Percentiles rank a stretch among this genome's conserved stretches.
These are phyloP conservation scores for Drosophila suzukii DNA, from an alignment of 1,140 invertebrate species.

Conservation along the genomic window DNA sequence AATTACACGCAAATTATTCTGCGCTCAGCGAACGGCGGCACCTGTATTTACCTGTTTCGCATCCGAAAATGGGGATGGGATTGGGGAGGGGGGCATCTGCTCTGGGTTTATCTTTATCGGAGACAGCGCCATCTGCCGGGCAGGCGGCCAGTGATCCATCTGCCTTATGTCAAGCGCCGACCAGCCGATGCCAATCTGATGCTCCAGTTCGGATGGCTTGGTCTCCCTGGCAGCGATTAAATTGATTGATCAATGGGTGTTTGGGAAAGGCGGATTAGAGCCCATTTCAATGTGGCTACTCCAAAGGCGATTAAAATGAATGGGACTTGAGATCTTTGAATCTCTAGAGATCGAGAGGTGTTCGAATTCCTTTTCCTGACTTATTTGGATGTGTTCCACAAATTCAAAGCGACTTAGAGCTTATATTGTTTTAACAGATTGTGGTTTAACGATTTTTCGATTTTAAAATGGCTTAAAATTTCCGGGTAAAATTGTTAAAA, in stretches of 20 bases:
- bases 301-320: background rate
- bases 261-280: slow-evolving; percentile 4
- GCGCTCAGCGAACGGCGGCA: slow-evolving; percentile 61
- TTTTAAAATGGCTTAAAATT: too few species aligned
- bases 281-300: background rate
- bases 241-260: slow-evolving; percentile 37
- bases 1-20: slow-evolving; percentile 77
- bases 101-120: slow-evolving; percentile 14
- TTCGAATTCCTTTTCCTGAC: background rate
- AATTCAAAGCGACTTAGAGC: too few species aligned
- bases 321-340: background rate
- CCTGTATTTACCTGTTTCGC: slow-evolving; percentile 21
- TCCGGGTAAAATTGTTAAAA: too few species aligned
- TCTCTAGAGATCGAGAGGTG: background rate
- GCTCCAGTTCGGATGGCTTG: slow-evolving; percentile 45
- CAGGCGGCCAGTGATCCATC: slow-evolving; percentile 63
- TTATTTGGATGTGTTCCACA: too few species aligned
- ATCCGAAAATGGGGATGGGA: background rate
- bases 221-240: slow-evolving; percentile 34
- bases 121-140: slow-evolving; percentile 29
- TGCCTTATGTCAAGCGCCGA: slow-evolving; percentile 67
- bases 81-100: background rate
- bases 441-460: too few species aligned
- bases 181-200: slow-evolving; percentile 39
- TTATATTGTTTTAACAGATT: too few species aligned